Evolutionary conservation across 2,888 invertebrate genomes (phyloP).

Genomic region (Trisateles emortualis): DNA sequence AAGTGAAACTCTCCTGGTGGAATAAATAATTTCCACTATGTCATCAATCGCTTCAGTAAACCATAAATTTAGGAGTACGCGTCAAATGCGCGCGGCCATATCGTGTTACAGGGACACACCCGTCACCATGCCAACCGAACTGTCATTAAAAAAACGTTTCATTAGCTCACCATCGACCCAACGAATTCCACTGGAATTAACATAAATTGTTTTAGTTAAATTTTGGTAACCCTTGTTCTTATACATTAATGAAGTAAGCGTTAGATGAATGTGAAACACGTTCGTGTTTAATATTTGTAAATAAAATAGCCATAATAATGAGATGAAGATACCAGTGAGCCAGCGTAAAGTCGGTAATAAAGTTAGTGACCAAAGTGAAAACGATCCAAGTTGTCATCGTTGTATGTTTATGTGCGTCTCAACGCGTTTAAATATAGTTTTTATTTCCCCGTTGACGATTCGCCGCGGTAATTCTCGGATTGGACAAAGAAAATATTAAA

Average conservation of each 20-base stretch:
- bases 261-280: constrained; percentile 14
- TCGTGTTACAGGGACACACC: constrained; percentile 65
- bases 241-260: constrained; percentile 21
- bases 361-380: constrained; percentile 67
- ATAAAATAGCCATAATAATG: constrained; percentile 53
- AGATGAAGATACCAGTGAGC: constrained; percentile 29
- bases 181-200: constrained; percentile 39
- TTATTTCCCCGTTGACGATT: constrained; percentile 58
- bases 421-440: constrained; percentile 65
- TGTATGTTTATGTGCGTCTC: constrained; percentile 67
- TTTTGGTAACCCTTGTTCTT: constrained; percentile 30
- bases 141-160: constrained; percentile 55
- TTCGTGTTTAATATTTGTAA: constrained; percentile 34
- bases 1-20: constrained; percentile 61
- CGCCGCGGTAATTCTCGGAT: constrained; percentile 43
- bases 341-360: constrained; percentile 60
- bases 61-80: constrained; percentile 73
- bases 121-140: constrained; percentile 59
- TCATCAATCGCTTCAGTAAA: constrained; percentile 78
- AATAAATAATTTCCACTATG: constrained; percentile 74
- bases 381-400: constrained; percentile 77
- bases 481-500: constrained; percentile 51
- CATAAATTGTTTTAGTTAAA: constrained; percentile 35
- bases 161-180: constrained; percentile 36
- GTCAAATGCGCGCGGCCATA: constrained; percentile 63